Percentiles rank a stretch among this genome's conserved stretches.
These are phyloP conservation scores for Hippoglossus hippoglossus DNA, from an alignment of 2,797 vertebrate species.

Conservation along the genomic window DNA sequence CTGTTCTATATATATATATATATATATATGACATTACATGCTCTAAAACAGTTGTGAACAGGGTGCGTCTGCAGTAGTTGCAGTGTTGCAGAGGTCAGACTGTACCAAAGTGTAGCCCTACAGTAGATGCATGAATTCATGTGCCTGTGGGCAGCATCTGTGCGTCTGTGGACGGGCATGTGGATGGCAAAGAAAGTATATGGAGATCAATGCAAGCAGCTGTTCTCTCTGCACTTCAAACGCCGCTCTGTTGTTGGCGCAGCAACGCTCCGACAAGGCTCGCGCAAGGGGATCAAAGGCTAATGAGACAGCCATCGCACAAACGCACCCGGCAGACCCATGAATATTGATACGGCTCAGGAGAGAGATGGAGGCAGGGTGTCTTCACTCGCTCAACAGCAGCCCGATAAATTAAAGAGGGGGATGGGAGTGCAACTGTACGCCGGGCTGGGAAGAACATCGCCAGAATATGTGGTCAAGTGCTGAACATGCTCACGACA, in stretches of 20 bases:
- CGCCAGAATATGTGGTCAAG: conserved; percentile 34
- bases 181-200: conserved; percentile 74
- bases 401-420: conserved; percentile 54
- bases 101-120: conserved; percentile 21
- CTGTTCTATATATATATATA: neutral
- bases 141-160: conserved; percentile 74
- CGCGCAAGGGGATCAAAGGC: conserved; percentile 80
- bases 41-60: neutral
- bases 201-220: conserved; percentile 84
- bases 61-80: neutral
- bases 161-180: conserved; percentile 45
- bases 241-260: conserved; percentile 79
- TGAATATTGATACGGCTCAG: conserved; percentile 81
- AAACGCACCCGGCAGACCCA: conserved; percentile 80
- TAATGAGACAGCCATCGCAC: conserved; percentile 82
- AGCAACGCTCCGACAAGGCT: conserved; percentile 75
- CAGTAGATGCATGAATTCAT: conserved; percentile 76
- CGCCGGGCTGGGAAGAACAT: conserved; percentile 34
- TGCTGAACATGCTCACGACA: conserved; percentile 11
- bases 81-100: conserved; percentile 42
- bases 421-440: conserved; percentile 6
- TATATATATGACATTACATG: too few relatives aligned
- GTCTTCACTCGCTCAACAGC: conserved; percentile 68
- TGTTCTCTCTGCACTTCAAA: conserved; percentile 83
- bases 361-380: conserved; percentile 64